A percentile compares a stretch with the other conserved stretches of the same genome.
Evolutionary conservation across 2,113 vertebrate species (phyloP).

Genomic region (Campylomormyrus numenius): DNA sequence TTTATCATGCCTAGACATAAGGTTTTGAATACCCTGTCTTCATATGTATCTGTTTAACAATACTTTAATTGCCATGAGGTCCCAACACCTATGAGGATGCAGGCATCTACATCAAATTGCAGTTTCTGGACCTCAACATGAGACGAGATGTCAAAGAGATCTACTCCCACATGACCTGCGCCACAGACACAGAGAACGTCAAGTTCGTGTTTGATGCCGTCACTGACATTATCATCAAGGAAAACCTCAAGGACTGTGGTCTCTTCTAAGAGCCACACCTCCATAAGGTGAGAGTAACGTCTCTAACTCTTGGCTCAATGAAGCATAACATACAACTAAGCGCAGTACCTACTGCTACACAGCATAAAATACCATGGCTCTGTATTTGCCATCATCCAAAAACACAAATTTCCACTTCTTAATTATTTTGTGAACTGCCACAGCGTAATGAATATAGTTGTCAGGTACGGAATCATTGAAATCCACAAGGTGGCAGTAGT

Average conservation of each 20-base stretch:
- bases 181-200: constrained; percentile 96
- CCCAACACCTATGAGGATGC: constrained; percentile 92
- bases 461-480: not conserved
- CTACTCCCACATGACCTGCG: constrained; percentile 98
- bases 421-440: not conserved
- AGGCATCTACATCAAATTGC: constrained; percentile 89
- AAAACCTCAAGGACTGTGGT: constrained; percentile 96
- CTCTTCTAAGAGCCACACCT: constrained; percentile 70
- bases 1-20: not conserved
- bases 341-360: not conserved
- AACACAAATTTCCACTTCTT: not conserved
- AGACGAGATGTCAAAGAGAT: constrained; percentile 86
- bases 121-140: constrained; percentile 93
- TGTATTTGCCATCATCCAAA: not conserved
- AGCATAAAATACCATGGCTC: not conserved
- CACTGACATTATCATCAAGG: constrained; percentile 98
- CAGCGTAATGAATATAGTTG: not conserved
- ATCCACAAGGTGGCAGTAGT: not conserved
- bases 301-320: not conserved
- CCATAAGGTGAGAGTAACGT: constrained; percentile 28
- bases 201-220: constrained; percentile 97
- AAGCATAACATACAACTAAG: not conserved
- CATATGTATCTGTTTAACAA: not conserved
- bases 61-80: constrained; percentile 51
- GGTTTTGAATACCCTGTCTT: not conserved